These are phyloP conservation scores for Peromyscus aztecus DNA, from an alignment of 2,797 vertebrate species.

Conservation along the genomic window DNA sequence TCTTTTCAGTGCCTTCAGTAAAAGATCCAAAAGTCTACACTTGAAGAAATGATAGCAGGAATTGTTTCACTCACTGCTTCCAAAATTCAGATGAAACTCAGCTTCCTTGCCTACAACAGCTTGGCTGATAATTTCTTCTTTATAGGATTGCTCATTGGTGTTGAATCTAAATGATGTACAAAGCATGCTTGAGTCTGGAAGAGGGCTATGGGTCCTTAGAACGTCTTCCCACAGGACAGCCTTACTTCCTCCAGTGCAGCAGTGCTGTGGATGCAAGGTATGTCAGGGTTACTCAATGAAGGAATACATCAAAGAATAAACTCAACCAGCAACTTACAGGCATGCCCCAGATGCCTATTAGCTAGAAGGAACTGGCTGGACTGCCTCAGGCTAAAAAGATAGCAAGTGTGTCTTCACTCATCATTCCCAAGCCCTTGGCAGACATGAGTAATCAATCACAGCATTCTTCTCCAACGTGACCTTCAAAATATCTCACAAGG, in stretches of 20 bases:
- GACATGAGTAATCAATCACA: constrained; percentile 61
- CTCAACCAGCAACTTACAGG: neutral
- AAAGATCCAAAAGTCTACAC: neutral
- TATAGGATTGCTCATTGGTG: neutral
- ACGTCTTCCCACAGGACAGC: neutral
- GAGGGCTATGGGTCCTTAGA: neutral
- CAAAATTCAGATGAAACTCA: constrained; percentile 38
- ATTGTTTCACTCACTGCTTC: constrained; percentile 21
- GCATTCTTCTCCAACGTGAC: constrained; percentile 23
- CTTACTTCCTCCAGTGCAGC: neutral
- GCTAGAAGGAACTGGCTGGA: neutral
- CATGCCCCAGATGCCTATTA: neutral
- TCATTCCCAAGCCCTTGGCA: constrained; percentile 48
- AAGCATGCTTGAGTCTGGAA: constrained; percentile 32
- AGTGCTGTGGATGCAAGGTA: neutral
- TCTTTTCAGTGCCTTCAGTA: neutral
- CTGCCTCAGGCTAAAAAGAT: constrained; percentile 36
- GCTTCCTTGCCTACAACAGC: neutral
- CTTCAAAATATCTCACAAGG: constrained; percentile 62
- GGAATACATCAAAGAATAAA: constrained; percentile 23
- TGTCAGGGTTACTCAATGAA: constrained; percentile 9
- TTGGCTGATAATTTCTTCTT: constrained; percentile 44
- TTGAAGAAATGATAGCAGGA: neutral
- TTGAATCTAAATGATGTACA: constrained; percentile 51
- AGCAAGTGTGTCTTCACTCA: neutral